phyloP scores from a whole-genome alignment of 2,797 vertebrate species.

The Bucorvus abyssinicus region DNA sequence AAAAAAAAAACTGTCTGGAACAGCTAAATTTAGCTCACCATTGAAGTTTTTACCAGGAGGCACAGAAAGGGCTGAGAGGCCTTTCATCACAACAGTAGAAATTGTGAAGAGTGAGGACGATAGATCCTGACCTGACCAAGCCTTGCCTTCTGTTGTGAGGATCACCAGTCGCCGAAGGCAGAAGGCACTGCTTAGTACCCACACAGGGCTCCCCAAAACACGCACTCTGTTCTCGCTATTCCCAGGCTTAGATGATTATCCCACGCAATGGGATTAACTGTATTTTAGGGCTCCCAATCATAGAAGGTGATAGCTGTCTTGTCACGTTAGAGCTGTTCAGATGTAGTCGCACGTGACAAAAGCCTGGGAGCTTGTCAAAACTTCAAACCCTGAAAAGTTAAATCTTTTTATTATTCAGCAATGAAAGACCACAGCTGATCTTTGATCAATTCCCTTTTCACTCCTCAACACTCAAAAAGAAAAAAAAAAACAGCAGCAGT shows the following conservation, averaged over 20 bases:
- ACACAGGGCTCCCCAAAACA: not conserved
- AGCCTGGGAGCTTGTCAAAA: not conserved
- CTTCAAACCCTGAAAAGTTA: not conserved
- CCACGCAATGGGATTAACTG: not conserved
- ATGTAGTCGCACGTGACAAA: not conserved
- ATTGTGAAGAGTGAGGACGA: not conserved
- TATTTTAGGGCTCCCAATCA: not conserved
- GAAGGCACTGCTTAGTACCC: not conserved
- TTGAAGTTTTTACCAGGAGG: not conserved
- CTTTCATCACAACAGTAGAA: not conserved
- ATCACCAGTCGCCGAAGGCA: not conserved
- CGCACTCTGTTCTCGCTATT: rapidly evolving
- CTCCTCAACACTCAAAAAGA: not conserved
- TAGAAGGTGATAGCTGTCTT: not conserved
- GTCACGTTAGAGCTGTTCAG: not conserved
- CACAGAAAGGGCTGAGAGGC: not conserved
- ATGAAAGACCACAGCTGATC: not conserved
- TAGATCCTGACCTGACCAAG: not conserved
- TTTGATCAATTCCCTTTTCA: not conserved
- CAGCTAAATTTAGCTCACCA: not conserved
- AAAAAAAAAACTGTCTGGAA: not conserved
- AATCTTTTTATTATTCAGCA: not conserved
- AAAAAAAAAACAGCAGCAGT: not conserved
- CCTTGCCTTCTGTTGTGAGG: not conserved
- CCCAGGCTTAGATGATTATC: not conserved